Percentiles rank a stretch among this genome's conserved stretches.
These are phyloP conservation scores for Paramormyrops kingsleyae DNA, from an alignment of 2,113 vertebrate species.

Conservation along the genomic window DNA sequence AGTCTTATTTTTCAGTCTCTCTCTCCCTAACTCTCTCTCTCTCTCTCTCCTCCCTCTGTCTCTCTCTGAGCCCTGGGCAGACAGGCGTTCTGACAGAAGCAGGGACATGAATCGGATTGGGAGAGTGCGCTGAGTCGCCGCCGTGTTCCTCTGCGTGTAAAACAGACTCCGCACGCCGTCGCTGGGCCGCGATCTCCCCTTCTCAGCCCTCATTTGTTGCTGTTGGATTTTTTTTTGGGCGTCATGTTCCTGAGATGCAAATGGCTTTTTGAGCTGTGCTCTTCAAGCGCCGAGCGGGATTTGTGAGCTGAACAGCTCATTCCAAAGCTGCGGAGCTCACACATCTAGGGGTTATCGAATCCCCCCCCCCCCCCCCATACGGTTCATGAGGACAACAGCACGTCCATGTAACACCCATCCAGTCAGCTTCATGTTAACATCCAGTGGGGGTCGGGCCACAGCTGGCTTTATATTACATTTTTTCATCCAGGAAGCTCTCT, in stretches of 20 bases:
- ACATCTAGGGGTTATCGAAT: not conserved
- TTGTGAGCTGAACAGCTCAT: not conserved
- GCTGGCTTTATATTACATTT: not conserved
- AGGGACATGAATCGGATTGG: slow-evolving; percentile 59
- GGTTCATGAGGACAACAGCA: not conserved
- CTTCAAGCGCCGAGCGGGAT: slow-evolving; percentile 36
- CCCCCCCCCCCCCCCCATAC: not conserved
- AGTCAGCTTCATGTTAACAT: not conserved
- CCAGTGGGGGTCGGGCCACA: not conserved
- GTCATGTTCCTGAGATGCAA: slow-evolving; percentile 55
- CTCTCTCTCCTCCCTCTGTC: not conserved
- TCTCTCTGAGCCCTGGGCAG: slow-evolving; percentile 9
- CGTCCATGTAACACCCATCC: not conserved
- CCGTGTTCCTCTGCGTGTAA: slow-evolving; percentile 58
- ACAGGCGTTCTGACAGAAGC: slow-evolving; percentile 6
- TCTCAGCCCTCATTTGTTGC: slow-evolving; percentile 58
- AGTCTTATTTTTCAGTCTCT: not conserved
- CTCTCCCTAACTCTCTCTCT: not conserved
- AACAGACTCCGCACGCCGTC: slow-evolving; percentile 58
- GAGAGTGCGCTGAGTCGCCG: slow-evolving; percentile 54
- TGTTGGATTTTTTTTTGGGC: slow-evolving; percentile 42
- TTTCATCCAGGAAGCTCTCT: not conserved
- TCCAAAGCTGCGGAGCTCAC: not conserved
- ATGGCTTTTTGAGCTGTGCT: slow-evolving; percentile 53
- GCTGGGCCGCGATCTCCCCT: slow-evolving; percentile 47